Conservation (phyloP, 2,888 invertebrate genomes). For the Tachystola acroxantha region DNA sequence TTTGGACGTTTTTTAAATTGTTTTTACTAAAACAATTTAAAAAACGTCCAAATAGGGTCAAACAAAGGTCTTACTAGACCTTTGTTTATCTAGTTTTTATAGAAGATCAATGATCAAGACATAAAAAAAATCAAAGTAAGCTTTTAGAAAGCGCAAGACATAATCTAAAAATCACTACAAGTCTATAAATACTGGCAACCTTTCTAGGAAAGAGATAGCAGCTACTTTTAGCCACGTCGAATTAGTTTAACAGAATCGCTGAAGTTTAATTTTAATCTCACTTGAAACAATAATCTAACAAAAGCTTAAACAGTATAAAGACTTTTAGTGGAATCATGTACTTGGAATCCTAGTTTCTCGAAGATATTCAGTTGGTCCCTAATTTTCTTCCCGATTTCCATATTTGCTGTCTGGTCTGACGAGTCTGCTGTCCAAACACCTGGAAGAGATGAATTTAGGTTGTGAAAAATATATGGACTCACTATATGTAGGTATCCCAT, state of each 20-base stretch:
- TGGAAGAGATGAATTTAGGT: slow-evolving; percentile 36
- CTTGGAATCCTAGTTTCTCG: slow-evolving; percentile 81
- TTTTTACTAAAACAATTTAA: too few species aligned
- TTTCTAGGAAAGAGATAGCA: too few species aligned
- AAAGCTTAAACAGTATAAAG: slow-evolving; percentile 75
- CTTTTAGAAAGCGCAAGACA: too few species aligned
- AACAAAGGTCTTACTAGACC: background rate
- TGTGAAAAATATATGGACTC: too few species aligned
- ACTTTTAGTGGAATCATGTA: slow-evolving; percentile 82
- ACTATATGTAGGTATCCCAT: too few species aligned
- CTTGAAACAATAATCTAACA: slow-evolving; percentile 5
- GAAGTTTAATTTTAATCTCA: background rate
- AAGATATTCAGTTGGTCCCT: slow-evolving; percentile 81
- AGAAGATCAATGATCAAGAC: background rate
- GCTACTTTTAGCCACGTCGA: too few species aligned
- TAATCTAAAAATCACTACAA: too few species aligned
- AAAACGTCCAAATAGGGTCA: too few species aligned
- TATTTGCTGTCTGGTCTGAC: slow-evolving; percentile 80
- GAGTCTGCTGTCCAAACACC: slow-evolving; percentile 92
- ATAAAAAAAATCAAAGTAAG: background rate
- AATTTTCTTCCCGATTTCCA: slow-evolving; percentile 89
- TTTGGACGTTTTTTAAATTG: too few species aligned
- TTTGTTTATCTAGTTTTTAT: too few species aligned
- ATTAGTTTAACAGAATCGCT: background rate
- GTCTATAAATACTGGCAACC: too few species aligned